Evolutionary conservation across 2,888 invertebrate genomes (phyloP).

Genomic region (Pristionchus arcanus): DNA sequence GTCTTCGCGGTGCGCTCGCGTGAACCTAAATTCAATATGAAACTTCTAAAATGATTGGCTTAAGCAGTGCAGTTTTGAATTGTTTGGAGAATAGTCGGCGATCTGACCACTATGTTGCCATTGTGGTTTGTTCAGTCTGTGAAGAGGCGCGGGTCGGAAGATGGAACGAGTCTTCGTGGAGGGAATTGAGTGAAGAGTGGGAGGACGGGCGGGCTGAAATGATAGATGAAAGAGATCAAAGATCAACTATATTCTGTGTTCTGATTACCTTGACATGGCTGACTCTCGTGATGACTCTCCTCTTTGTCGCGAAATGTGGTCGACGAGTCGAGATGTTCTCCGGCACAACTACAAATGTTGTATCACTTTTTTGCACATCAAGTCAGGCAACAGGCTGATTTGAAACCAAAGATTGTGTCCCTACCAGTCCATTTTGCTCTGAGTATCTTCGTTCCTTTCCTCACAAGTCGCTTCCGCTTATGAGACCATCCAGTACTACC

Average conservation of each 20-base stretch:
- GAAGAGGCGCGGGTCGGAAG: conserved; percentile 10
- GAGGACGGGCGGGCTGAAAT: neutral
- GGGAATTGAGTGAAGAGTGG: neutral
- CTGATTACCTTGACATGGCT: conserved; percentile 9
- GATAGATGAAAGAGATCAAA: neutral
- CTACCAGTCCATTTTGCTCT: conserved; percentile 23
- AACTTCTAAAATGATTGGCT: too few relatives aligned
- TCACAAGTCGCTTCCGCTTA: conserved; percentile 32
- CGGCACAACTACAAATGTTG: neutral
- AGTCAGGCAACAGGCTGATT: neutral
- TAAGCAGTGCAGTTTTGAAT: too few relatives aligned
- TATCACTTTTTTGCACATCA: neutral
- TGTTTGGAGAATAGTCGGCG: neutral
- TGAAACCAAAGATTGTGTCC: neutral
- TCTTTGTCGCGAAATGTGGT: conserved; percentile 7
- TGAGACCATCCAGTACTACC: conserved; percentile 49
- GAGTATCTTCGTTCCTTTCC: conserved; percentile 30
- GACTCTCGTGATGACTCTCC: conserved; percentile 2
- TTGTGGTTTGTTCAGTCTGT: neutral
- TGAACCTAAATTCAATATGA: neutral
- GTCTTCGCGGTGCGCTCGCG: neutral
- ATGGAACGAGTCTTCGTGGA: neutral
- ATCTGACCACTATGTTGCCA: conserved; percentile 13
- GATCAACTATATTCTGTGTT: neutral
- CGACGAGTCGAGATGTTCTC: neutral